These are phyloP conservation scores for Eulemur rubriventer DNA, from an alignment of 2,797 vertebrate genomes.

Conservation along the genomic window DNA sequence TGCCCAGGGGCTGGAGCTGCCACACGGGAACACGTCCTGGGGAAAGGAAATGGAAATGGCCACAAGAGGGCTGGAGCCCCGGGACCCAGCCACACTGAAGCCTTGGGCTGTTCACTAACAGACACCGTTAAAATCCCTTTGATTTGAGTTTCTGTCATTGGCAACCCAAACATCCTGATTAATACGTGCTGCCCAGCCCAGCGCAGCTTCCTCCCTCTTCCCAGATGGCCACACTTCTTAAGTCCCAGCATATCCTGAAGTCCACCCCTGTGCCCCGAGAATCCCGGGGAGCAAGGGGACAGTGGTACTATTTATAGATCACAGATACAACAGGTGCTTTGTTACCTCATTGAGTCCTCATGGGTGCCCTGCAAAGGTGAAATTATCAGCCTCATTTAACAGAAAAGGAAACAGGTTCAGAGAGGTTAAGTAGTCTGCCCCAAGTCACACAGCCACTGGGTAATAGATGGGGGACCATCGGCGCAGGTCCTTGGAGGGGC, in stretches of 20 bases:
- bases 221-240: not conserved
- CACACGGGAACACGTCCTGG: not conserved
- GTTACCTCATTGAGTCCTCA: not conserved
- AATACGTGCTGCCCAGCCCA: not conserved
- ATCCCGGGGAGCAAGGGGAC: not conserved
- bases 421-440: not conserved
- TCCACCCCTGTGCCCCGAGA: not conserved
- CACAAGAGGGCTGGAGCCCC: not conserved
- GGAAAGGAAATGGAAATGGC: accelerated
- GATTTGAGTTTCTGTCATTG: not conserved
- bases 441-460: not conserved
- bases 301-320: too few species aligned
- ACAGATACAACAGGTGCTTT: not conserved
- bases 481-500: not conserved
- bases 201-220: not conserved
- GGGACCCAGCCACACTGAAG: not conserved
- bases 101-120: not conserved
- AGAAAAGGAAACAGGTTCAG: not conserved
- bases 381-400: not conserved
- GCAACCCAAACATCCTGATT: not conserved
- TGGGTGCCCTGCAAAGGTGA: not conserved
- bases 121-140: not conserved
- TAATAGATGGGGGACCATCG: not conserved
- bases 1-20: not conserved
- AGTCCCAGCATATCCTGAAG: not conserved